Evolutionary conservation across 2,113 vertebrate species (phyloP).

Genomic region (Myiozetetes cayanensis): DNA sequence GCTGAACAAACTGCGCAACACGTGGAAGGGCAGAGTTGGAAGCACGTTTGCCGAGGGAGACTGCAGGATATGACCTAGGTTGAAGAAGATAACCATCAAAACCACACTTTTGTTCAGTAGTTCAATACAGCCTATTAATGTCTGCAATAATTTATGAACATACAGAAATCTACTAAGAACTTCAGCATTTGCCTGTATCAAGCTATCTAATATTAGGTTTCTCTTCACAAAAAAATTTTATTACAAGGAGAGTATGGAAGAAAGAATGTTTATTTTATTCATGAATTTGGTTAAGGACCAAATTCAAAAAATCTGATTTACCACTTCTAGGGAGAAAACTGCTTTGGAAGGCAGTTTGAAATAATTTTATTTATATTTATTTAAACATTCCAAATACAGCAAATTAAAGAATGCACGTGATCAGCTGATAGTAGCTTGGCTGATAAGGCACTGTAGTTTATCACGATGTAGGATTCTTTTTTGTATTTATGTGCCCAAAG

Average conservation of each 20-base stretch:
- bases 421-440: not conserved
- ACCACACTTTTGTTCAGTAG: not conserved
- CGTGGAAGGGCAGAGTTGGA: slow-evolving; percentile 95
- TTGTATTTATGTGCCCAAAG: not conserved
- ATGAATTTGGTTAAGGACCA: not conserved
- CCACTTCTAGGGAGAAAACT: not conserved
- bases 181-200: not conserved
- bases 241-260: not conserved
- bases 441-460: not conserved
- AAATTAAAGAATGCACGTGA: not conserved
- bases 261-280: not conserved
- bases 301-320: not conserved
- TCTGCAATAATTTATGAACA: not conserved
- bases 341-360: rapidly evolving
- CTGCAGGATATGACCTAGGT: slow-evolving; percentile 93
- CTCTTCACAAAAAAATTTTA: not conserved
- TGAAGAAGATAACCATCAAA: not conserved
- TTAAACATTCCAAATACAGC: not conserved
- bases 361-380: not conserved
- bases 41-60: slow-evolving; percentile 96
- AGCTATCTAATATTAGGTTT: not conserved
- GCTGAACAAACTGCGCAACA: slow-evolving; percentile 91
- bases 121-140: not conserved
- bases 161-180: not conserved
- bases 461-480: not conserved